Base-by-base conservation (phyloP, 2,797 vertebrate species). In the Sebastes cheni region DNA sequence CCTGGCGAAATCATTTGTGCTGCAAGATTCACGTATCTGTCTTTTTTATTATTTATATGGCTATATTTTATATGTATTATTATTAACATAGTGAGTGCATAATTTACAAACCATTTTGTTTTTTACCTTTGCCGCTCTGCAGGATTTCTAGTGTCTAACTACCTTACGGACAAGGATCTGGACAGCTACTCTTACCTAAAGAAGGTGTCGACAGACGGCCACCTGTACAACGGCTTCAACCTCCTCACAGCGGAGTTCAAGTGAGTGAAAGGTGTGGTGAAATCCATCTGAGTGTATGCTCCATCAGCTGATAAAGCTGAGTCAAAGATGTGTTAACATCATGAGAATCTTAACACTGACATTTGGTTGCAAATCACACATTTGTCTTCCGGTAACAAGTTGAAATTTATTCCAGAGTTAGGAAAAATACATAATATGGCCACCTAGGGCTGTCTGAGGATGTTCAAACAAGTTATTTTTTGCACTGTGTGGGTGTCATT, bases 221-320 rank as follows among this genome's bases (percentile, higher is more conserved):
- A 98, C 81, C 92, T 97, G 83, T 99, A 99, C 94, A 99, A 99
- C 1, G 98, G 98, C 87, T 99, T 99, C 91, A 99, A 99, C 94
- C 97, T 99, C 90, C 88, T 99, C 91, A 96, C 98, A 23, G 98
- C 97, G 2, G 98, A 99, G 78, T 97, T 99, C 88, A 99, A 95
- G 98, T 99, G 93, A 95, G 96, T 94, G n/a, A 67, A 86, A 73
- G 2, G 1, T 67, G 74, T 54, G 67, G 52, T 36, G 25, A 75
- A 61, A 14, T 67, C 50, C 14, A 34, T 62, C 9, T 20, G 7
- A 36, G n/a, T 29, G 10, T 67, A 7, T 67, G 3, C 34, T 34
- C 20, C 9, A 8, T 62, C 22, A 50, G 8, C 32, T 1, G 52
- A 32, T 58, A 66, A 42, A 76, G 4, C 50, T 25, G 39, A 52